Evolutionary conservation across 2,888 invertebrate genomes (phyloP), one percentile per base, ranked within the genome.

Genomic region (Choreutis nemorana): DNA sequence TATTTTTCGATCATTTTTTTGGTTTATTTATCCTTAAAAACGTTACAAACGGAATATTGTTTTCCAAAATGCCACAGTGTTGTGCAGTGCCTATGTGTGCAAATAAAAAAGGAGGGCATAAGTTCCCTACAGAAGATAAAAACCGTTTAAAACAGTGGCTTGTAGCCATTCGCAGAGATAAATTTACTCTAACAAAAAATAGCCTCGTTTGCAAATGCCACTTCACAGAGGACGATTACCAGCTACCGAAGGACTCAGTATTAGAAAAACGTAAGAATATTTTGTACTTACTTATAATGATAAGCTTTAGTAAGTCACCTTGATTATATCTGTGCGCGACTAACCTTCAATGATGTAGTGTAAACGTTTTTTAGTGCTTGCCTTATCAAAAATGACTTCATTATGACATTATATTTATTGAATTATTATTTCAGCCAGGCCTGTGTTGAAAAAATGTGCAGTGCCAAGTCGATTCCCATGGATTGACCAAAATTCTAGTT

Each of bases 141-240:
- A 26, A 10, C 16, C 31, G 31, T 23, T 29, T 32, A 29, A 31
- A 32, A 26, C 31, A 34, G 23, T 34, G 34, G 29, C 9, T 34
- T 29, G 26, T 23, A 24, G 34, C 34, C 13, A 34, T 34, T 26
- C 23, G 32, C 3, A 26, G 34, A 29, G 23, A 26, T 24, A 23
- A 32, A 14, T 34, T 20, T 29, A 29, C 14, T 6, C 32, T 29
- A 14, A 23, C 26, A 9, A 32, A 34, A 13, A 28, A 31, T 14
- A 23, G 18, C 23, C 9, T 12, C 9, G 12, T 20, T 28, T 28
- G 20, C 28, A 20, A 28, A 22, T 14, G 5, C 10, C 9, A 28
- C 20, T 28, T 28, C 22, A 14, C 5, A n/a, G 14, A 10, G 14
- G 28, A 20, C 8, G 28, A 31, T 18, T 23, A 28, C 14, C 3